Evolutionary conservation across 2,113 vertebrate species (phyloP).

Genomic region (Pterocles gutturalis): DNA sequence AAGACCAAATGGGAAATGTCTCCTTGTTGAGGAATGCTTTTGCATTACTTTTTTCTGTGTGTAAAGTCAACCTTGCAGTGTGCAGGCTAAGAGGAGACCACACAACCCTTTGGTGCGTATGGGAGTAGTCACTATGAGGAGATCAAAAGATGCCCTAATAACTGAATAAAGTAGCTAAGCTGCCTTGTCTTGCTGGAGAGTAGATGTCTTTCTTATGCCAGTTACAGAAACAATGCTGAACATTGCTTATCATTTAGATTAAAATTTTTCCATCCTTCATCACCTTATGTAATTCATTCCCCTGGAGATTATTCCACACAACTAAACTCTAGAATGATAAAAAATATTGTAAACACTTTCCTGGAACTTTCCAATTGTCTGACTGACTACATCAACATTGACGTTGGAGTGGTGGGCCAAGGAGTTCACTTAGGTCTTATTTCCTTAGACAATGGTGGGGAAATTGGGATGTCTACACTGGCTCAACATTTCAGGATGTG

Average conservation of each 20-base stretch:
- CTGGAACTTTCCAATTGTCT: neutral
- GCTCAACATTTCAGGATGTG: fast-evolving
- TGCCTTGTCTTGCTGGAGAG: neutral
- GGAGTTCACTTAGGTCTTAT: neutral
- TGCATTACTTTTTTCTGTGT: constrained; percentile 2
- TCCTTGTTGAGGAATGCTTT: constrained; percentile 1
- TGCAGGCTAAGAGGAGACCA: neutral
- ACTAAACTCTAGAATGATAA: neutral
- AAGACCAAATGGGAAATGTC: neutral
- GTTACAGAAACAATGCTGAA: neutral
- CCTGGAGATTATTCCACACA: neutral
- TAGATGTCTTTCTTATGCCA: neutral
- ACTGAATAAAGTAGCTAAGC: neutral
- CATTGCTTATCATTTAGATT: neutral
- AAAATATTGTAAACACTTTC: neutral
- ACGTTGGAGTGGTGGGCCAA: neutral
- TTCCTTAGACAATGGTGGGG: neutral
- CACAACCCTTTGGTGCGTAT: neutral
- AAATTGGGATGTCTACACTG: neutral
- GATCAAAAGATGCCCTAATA: neutral
- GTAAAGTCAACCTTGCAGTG: neutral
- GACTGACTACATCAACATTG: neutral
- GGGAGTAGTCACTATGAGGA: neutral
- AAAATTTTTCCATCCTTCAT: neutral
- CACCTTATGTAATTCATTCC: neutral